Percentiles rank a stretch among this genome's conserved stretches.
Conservation (phyloP, 2,113 vertebrate genomes). For the Phylloscopus trochilus region DNA sequence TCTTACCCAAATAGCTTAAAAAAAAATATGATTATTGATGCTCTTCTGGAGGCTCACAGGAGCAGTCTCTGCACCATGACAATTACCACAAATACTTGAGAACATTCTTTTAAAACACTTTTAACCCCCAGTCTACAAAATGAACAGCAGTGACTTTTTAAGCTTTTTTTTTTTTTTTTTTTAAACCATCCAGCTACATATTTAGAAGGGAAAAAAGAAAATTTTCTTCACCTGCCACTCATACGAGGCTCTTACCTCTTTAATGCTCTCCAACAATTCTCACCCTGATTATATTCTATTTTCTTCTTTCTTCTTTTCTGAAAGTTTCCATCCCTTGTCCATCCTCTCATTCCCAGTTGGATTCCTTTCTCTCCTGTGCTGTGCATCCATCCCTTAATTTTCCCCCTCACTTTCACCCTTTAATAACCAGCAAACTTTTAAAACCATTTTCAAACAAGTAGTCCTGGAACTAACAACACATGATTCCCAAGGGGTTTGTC, state of each 20-base stretch:
- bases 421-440: neutral
- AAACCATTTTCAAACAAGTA: neutral
- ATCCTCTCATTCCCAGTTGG: neutral
- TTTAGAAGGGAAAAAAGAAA: neutral
- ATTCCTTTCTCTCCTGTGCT: neutral
- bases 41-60: neutral
- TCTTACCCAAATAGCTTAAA: neutral
- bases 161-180: neutral
- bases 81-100: neutral
- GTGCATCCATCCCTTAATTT: neutral
- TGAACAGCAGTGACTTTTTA: neutral
- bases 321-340: neutral
- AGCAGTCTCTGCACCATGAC: neutral
- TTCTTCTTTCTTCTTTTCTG: neutral
- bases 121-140: neutral
- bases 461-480: fast-evolving
- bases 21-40: neutral
- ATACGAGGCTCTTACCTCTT: neutral
- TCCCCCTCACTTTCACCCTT: neutral
- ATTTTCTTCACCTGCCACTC: neutral
- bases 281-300: neutral
- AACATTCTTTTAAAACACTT: neutral
- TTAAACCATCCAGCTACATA: neutral
- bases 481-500: neutral
- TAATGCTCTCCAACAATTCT: neutral